Evolutionary conservation across 2,888 invertebrate species (phyloP), one percentile per base, ranked within the genome.

Genomic region (Apodemia zela): DNA sequence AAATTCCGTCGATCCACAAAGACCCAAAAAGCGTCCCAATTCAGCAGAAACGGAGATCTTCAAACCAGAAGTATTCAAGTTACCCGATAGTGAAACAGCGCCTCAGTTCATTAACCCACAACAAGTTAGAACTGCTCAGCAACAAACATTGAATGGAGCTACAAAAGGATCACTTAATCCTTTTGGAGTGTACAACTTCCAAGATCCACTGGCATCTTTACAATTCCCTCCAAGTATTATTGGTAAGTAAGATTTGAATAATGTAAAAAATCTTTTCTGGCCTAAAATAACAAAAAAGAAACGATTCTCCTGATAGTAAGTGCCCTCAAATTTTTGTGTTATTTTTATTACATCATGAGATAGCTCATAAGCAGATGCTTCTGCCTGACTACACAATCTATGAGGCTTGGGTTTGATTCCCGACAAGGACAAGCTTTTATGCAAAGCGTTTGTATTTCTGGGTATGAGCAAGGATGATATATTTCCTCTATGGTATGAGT

Each of bases 121-220:
- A 66, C 84, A 85, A 66, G 88, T 89, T 69, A 89, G 89, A 74
- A 89, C 89, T 5, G 88, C 84, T 3, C 90, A 91, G 68, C 89
- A 89, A 66, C 89, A 89, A 64, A 64, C 71, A 2, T 68, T 63
- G 5, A 42, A 63, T 15, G 33, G 7, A 33, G 8, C 33, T 33
- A 79, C 78, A 38, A 82, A 78, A 62, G 69, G 78, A 33, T 73
- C 76, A 4, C 72, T 71, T 60, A 86, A 80, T 65, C 80, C 82
- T 8, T 87, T 80, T 68, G 76, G 80, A 21, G 84, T 88, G 63
- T 89, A 83, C 72, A 73, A 84, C 25, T 85, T 81, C 75, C 88
- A 89, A 70, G 86, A 90, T 62, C 72, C 82, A 42, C 51, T 73
- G 42, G 62, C 67, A 25, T 68, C 67, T 38, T 67, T 68, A 54